Conservation (phyloP, 2,113 vertebrate species). For the Pampusana beccarii region DNA sequence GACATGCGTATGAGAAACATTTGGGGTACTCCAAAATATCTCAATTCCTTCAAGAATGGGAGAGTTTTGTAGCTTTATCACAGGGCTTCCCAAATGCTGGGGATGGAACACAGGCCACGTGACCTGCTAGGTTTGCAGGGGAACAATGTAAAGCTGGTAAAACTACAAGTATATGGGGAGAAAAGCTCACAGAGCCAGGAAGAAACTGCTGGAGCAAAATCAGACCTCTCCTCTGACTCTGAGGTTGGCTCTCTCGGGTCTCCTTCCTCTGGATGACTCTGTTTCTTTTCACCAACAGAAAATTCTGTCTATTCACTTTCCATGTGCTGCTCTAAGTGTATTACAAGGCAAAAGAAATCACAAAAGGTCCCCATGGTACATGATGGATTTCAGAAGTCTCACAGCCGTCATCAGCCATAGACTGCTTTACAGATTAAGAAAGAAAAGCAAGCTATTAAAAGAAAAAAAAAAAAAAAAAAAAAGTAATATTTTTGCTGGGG, state of each 20-base stretch:
- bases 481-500: background rate
- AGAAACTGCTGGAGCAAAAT: background rate
- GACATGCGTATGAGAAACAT: background rate
- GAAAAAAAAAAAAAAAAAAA: background rate
- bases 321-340: conserved; percentile 25
- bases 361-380: conserved; percentile 13
- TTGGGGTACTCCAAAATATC: background rate
- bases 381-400: conserved; percentile 42
- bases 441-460: conserved; percentile 5
- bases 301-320: conserved; percentile 24
- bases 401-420: conserved; percentile 43
- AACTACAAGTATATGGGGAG: background rate
- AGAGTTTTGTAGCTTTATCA: background rate
- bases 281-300: conserved; percentile 65
- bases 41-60: background rate
- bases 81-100: background rate
- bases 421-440: conserved; percentile 56
- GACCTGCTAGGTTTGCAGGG: background rate
- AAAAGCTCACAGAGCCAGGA: background rate
- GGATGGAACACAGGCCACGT: background rate
- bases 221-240: conserved; percentile 10
- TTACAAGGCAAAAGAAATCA: conserved; percentile 47
- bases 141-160: background rate
- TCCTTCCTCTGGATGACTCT: conserved; percentile 38
- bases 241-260: conserved; percentile 39